Evolutionary conservation across 2,888 invertebrate species (phyloP).

Genomic region (Nasonovia ribisnigri): DNA sequence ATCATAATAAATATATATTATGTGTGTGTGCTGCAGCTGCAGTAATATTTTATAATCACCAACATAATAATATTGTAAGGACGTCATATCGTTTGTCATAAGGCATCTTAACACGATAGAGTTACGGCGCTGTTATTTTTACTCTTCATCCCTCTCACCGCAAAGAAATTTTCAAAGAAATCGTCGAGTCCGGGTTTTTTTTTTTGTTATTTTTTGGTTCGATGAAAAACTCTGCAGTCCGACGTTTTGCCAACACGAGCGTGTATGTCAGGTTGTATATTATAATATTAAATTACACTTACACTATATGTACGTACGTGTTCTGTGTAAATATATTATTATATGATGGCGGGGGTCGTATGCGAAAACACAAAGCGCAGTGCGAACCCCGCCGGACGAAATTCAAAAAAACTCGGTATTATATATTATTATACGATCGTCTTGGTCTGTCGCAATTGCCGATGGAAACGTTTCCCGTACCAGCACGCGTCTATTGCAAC

Average conservation of each 20-base stretch:
- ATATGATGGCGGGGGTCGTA: background rate
- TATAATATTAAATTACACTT: background rate
- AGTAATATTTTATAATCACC: background rate
- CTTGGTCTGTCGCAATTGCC: background rate
- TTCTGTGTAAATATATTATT: background rate
- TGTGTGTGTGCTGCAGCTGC: too few relatives aligned
- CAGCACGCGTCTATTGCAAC: background rate
- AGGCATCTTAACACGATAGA: background rate
- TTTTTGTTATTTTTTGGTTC: background rate
- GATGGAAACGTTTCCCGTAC: background rate
- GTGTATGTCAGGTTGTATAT: background rate
- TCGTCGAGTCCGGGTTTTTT: background rate
- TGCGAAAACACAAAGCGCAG: background rate
- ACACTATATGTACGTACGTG: slow-evolving; percentile 2
- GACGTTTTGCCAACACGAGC: background rate
- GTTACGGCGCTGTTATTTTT: background rate
- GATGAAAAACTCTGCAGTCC: background rate
- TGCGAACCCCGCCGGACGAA: background rate
- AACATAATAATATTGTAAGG: background rate
- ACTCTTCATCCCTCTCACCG: background rate
- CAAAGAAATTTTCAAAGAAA: background rate
- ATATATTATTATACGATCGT: background rate
- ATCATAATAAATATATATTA: too few relatives aligned
- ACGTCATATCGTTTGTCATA: background rate
- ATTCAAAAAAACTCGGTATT: background rate